phyloP scores from a whole-genome alignment of 2,888 invertebrate genomes.

The Leptopilina syphax region DNA sequence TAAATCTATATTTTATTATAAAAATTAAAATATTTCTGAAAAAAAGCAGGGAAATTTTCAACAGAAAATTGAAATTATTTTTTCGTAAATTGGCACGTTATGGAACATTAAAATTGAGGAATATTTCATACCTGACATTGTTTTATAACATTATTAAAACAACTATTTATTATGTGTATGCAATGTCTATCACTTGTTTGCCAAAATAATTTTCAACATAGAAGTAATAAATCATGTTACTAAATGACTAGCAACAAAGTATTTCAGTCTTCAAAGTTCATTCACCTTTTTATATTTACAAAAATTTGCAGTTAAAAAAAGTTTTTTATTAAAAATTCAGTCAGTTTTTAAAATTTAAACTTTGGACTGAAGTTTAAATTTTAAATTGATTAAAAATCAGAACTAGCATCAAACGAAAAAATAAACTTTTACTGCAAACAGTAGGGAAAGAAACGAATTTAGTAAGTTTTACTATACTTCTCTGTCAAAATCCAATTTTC shows the following conservation, averaged over 20 bases:
- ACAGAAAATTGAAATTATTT: not conserved
- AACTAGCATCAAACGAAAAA: too few relatives aligned
- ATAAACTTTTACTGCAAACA: too few relatives aligned
- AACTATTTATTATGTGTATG: slow-evolving; percentile 18
- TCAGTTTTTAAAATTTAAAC: too few relatives aligned
- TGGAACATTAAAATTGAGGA: not conserved
- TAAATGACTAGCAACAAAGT: not conserved
- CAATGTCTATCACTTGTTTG: not conserved
- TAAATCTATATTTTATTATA: too few relatives aligned
- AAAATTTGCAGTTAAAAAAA: not conserved
- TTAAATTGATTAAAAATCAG: too few relatives aligned
- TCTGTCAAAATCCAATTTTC: too few relatives aligned
- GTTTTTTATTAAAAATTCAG: too few relatives aligned
- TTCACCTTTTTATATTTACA: not conserved
- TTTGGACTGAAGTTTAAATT: too few relatives aligned
- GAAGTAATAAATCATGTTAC: not conserved
- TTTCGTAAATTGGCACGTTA: not conserved
- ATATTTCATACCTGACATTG: not conserved
- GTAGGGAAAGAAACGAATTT: too few relatives aligned
- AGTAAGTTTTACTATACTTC: too few relatives aligned
- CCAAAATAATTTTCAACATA: slow-evolving; percentile 1
- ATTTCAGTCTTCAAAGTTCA: not conserved
- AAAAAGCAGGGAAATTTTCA: too few relatives aligned
- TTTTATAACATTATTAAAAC: slow-evolving; percentile 18
- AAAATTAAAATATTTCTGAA: too few relatives aligned